These are phyloP conservation scores for Gasterosteus aculeatus DNA, from an alignment of 2,113 vertebrate species.

Conservation along the genomic window DNA sequence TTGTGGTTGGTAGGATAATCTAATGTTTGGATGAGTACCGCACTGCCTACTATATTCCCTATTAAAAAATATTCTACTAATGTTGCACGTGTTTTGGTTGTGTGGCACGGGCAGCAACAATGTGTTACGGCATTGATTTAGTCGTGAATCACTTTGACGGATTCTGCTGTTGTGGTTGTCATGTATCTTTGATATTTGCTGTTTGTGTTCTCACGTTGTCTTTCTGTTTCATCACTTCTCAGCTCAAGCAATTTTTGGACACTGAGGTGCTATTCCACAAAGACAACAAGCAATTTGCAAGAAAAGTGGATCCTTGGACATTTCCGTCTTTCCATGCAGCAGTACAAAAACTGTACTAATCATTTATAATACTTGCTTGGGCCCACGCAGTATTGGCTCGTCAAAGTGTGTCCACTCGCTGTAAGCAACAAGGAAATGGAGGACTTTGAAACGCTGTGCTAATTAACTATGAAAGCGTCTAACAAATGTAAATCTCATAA, in stretches of 20 bases:
- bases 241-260: slow-evolving; percentile 93
- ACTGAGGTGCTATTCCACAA: slow-evolving; percentile 82
- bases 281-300: slow-evolving; percentile 41
- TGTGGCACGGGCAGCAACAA: background rate
- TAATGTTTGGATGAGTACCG: background rate
- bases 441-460: slow-evolving; percentile 58
- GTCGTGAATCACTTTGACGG: background rate
- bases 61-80: background rate
- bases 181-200: background rate
- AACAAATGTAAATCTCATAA: slow-evolving; percentile 74
- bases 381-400: slow-evolving; percentile 42
- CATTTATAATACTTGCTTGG: slow-evolving; percentile 46
- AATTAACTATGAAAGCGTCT: slow-evolving; percentile 61
- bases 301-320: slow-evolving; percentile 53
- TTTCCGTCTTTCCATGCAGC: slow-evolving; percentile 30
- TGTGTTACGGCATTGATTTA: background rate
- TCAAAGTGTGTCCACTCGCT: slow-evolving; percentile 47
- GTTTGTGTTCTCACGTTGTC: slow-evolving; percentile 23
- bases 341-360: slow-evolving; percentile 51
- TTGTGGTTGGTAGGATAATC: background rate
- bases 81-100: background rate
- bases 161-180: background rate
- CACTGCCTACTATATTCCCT: background rate
- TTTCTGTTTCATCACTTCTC: slow-evolving; percentile 39
- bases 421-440: slow-evolving; percentile 44